Conservation (phyloP, 30 jellyfish, hydroid and myxozoan genomes). For the Phacellophora camtschatica region DNA sequence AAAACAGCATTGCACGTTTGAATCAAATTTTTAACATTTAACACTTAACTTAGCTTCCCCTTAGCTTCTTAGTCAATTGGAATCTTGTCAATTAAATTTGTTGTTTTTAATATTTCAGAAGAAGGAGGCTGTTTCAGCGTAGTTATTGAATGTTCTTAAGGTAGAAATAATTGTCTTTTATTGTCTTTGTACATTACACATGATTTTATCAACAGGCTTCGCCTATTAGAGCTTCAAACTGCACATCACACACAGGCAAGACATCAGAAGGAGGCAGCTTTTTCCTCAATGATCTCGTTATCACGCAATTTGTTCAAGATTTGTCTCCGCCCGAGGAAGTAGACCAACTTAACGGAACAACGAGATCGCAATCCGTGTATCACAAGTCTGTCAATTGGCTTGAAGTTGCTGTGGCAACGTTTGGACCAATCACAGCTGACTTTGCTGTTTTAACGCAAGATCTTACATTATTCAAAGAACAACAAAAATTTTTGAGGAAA, state of each 20-base stretch:
- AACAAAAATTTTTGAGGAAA: slow-evolving; percentile 54
- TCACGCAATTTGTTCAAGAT: slow-evolving; percentile 78
- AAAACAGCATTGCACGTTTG: too few species aligned
- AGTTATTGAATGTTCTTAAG: too few species aligned
- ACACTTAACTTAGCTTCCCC: too few species aligned
- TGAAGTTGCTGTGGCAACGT: slow-evolving; percentile 82
- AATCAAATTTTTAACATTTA: too few species aligned
- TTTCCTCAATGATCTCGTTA: slow-evolving; percentile 66
- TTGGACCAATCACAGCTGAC: slow-evolving; percentile 95
- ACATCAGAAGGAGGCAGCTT: slow-evolving; percentile 77
- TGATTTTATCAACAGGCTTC: slow-evolving; percentile 72
- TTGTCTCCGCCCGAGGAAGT: slow-evolving; percentile 69
- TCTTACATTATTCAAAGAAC: slow-evolving; percentile 43
- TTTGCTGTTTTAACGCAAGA: slow-evolving; percentile 8
- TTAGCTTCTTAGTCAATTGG: too few species aligned
- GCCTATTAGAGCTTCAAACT: slow-evolving; percentile 76
- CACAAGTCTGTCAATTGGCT: slow-evolving; percentile 87
- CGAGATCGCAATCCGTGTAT: slow-evolving; percentile 37
- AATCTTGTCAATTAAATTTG: too few species aligned
- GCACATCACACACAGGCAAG: slow-evolving; percentile 68
- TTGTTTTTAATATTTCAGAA: too few species aligned
- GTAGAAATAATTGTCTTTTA: too few species aligned
- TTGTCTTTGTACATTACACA: too few species aligned
- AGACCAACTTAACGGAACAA: slow-evolving; percentile 23
- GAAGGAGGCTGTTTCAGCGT: too few species aligned